Percentiles rank a stretch among this genome's conserved stretches.
Conservation (phyloP, 2,888 invertebrate genomes). For the Asteroscopus sphinx region DNA sequence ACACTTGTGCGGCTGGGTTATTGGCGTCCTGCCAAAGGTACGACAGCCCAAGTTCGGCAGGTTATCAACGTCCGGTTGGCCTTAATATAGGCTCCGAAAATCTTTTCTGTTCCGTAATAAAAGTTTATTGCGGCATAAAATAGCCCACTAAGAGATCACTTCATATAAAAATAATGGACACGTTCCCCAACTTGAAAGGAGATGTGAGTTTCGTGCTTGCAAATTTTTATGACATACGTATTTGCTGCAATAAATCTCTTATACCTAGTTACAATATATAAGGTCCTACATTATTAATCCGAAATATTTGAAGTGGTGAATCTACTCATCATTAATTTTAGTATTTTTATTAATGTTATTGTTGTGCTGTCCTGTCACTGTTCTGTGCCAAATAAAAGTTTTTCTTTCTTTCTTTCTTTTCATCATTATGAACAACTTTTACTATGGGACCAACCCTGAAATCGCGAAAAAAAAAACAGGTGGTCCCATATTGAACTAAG, state of each 20-base stretch:
- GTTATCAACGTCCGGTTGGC: conserved; percentile 81
- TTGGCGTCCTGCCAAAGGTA: conserved; percentile 76
- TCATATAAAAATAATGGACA: conserved; percentile 76
- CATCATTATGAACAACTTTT: too few species aligned
- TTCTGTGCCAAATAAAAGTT: too few species aligned
- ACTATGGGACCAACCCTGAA: too few species aligned
- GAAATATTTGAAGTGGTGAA: too few species aligned
- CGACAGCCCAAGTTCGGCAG: conserved; percentile 77
- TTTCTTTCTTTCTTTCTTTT: too few species aligned
- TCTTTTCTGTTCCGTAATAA: conserved; percentile 78
- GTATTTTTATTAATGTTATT: too few species aligned
- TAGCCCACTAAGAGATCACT: conserved; percentile 74
- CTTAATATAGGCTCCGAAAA: conserved; percentile 76
- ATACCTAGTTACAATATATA: neutral
- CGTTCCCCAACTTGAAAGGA: conserved; percentile 57
- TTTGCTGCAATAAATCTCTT: conserved; percentile 17
- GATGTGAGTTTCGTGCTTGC: conserved; percentile 55
- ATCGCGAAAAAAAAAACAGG: too few species aligned
- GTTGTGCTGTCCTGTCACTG: too few species aligned
- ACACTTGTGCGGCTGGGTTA: conserved; percentile 55
- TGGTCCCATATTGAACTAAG: too few species aligned
- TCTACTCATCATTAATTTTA: too few species aligned
- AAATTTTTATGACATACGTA: conserved; percentile 56
- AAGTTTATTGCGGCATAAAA: conserved; percentile 79
- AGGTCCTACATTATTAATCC: too few species aligned